Evolutionary conservation across 2,797 vertebrate species (phyloP).

Genomic region (Morelia viridis): DNA sequence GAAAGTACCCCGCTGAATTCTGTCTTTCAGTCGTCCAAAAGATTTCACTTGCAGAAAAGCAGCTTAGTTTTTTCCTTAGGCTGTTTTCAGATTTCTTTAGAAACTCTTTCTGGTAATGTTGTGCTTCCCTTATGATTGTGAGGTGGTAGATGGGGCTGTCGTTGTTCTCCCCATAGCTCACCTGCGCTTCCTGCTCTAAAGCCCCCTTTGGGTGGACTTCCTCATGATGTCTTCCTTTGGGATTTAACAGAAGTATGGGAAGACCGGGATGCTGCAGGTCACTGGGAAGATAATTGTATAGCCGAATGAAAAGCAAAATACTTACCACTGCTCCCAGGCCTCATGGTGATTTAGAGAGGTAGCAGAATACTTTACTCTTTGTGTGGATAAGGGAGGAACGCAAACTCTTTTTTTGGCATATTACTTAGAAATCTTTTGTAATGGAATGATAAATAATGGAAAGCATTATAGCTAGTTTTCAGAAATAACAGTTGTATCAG

Average conservation of each 20-base stretch:
- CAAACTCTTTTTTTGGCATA: neutral
- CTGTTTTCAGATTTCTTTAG: neutral
- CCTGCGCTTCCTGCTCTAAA: neutral
- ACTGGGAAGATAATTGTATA: neutral
- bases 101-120: neutral
- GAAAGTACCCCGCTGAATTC: neutral
- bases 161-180: neutral
- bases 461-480: neutral
- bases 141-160: neutral
- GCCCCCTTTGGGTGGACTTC: neutral
- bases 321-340: neutral
- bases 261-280: neutral
- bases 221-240: neutral
- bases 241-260: neutral
- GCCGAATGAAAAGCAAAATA: neutral
- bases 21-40: neutral
- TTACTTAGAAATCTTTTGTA: neutral
- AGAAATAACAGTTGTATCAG: neutral
- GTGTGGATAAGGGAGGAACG: neutral
- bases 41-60: neutral
- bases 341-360: neutral
- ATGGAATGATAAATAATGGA: neutral
- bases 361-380: neutral
- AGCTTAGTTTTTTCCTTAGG: neutral
- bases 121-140: neutral